Evolutionary conservation across 2,888 invertebrate genomes (phyloP).

Genomic region (Torymus auratus): DNA sequence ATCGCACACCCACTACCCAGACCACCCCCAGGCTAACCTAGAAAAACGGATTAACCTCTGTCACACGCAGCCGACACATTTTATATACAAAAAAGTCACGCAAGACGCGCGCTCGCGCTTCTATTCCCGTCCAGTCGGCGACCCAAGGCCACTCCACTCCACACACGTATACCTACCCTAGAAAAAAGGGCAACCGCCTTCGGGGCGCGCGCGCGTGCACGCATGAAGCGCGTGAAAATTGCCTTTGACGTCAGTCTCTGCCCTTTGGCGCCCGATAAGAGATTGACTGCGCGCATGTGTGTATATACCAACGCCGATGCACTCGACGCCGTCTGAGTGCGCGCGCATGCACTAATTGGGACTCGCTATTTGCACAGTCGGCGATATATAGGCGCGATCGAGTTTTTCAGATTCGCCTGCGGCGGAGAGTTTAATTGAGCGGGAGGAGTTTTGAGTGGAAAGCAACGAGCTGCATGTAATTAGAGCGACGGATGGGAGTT

Average conservation of each 20-base stretch:
- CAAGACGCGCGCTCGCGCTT: not conserved
- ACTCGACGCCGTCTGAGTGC: slow-evolving; percentile 16
- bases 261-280: slow-evolving; percentile 11
- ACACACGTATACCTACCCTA: too few relatives aligned
- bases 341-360: slow-evolving; percentile 32
- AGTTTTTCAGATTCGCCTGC: too few relatives aligned
- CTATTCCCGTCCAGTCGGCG: not conserved
- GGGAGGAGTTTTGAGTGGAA: too few relatives aligned
- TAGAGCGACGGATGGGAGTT: too few relatives aligned
- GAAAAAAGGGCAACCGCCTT: too few relatives aligned
- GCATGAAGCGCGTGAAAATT: slow-evolving; percentile 36
- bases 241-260: slow-evolving; percentile 24
- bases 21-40: not conserved
- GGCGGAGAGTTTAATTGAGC: too few relatives aligned
- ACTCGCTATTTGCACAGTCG: not conserved
- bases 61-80: too few relatives aligned
- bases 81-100: not conserved
- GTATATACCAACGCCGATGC: not conserved
- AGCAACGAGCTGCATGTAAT: too few relatives aligned
- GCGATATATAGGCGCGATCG: too few relatives aligned
- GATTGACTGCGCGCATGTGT: slow-evolving; percentile 3
- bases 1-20: too few relatives aligned
- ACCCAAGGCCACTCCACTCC: too few relatives aligned
- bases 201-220: too few relatives aligned
- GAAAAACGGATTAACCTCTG: not conserved